Base-by-base conservation (phyloP, 2,797 vertebrate genomes). In the Fistularia commersonii region DNA sequence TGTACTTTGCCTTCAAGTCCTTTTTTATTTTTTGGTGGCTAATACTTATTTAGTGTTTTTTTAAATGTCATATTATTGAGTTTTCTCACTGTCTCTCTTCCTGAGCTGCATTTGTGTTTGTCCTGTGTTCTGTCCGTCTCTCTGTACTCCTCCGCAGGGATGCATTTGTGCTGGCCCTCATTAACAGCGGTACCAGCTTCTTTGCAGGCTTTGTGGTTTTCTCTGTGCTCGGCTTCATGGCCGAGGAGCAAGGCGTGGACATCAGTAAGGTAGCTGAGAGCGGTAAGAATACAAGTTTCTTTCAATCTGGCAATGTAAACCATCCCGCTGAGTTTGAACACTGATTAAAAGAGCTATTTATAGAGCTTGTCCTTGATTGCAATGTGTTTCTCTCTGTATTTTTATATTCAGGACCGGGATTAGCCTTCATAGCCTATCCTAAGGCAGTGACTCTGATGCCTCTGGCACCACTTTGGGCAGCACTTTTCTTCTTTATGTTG, bases 381-480 rank as follows among this genome's bases (percentile, higher is more conserved):
- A 23, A 8, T 23, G 41, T 46, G 31, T 45, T 8, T 44, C 7
- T 10, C 50, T 71, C 41, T 62, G 57, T 60, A 42, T 55, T 14
- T 49, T 56, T 32, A 61, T 68, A 34, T 74, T 51, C 79, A 93
- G 92, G 92, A 80, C 92, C 92, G 33, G 92, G 92, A 55, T 67
- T 93, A 79, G 91, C 91, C 6, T 93, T 93, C 61, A 93, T 93
- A 61, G 92, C 91, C 9, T 93, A 93, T 66, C 92, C 92, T n/a
- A 93, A 93, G 78, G 92, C 92, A 40, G 92, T 93, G 57, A 91
- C 92, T 13, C 85, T 93, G 74, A 93, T 93, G 92, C 92, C 92
- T 48, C 69, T 92, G 61, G 91, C 92, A 1, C 92, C 91, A 0
- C 74, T 93, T 57, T 93, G 92, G 92, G 91, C 92, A 9, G 90